Evolutionary conservation across 2,888 invertebrate genomes (phyloP).

Genomic region (Abrostola triplasia): DNA sequence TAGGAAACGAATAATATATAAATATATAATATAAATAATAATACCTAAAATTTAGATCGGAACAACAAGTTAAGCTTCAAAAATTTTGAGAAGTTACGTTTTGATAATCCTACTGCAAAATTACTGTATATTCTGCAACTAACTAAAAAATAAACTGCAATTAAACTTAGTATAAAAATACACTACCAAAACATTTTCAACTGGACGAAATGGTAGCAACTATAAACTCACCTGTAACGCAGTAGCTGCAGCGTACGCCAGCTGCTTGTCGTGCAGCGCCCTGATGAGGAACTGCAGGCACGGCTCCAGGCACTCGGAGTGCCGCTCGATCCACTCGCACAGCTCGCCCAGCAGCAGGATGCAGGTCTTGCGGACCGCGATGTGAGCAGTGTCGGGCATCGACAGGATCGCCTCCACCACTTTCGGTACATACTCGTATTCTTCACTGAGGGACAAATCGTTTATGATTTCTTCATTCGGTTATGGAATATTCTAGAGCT

Average conservation of each 20-base stretch:
- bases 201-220: neutral
- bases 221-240: slow-evolving; percentile 90
- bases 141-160: too few relatives aligned
- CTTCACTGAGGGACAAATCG: slow-evolving; percentile 89
- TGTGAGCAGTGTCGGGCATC: slow-evolving; percentile 94
- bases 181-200: neutral
- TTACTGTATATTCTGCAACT: too few relatives aligned
- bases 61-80: too few relatives aligned
- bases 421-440: slow-evolving; percentile 97
- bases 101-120: too few relatives aligned
- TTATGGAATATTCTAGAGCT: too few relatives aligned
- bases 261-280: slow-evolving; percentile 91
- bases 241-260: slow-evolving; percentile 94
- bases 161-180: neutral
- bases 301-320: slow-evolving; percentile 94
- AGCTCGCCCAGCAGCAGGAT: slow-evolving; percentile 96
- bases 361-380: slow-evolving; percentile 96
- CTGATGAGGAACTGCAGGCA: slow-evolving; percentile 91
- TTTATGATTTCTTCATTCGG: too few relatives aligned
- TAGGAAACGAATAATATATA: too few relatives aligned
- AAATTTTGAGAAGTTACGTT: too few relatives aligned
- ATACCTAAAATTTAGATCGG: too few relatives aligned
- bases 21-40: too few relatives aligned
- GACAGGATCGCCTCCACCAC: slow-evolving; percentile 97
- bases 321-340: slow-evolving; percentile 97